Base-by-base conservation (phyloP, 2,113 vertebrate species). In the Gobiocypris rarus region DNA sequence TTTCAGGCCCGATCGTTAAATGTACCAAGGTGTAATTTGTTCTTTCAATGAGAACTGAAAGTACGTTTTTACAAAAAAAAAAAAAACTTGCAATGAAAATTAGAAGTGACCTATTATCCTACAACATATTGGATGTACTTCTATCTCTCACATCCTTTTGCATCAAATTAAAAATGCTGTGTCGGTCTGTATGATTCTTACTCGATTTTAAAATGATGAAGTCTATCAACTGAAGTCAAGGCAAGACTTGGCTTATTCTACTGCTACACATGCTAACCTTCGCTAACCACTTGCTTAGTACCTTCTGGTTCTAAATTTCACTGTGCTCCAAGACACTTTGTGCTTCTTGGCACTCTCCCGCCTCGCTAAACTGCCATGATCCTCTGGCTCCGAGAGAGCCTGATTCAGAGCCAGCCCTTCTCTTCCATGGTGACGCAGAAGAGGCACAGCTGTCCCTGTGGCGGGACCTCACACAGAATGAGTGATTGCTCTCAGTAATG, bases 391-490 rank as follows among this genome's bases (percentile, higher is more conserved):
- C 1, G 4, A 28, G 38, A 45, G 76, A 79, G 56, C 76, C 54
- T 78, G 54, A 61, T 73, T 74, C 1, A 43, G 61, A 84, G 59
- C 59, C 54, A 75, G 59, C 19, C 56, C 50, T 78, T 50, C 15
- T 67, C 63, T 41, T 61, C 59, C 75, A 58, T 59, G 41, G 48
- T 45, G 74, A 77, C 24, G 48, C 22, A 83, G 34, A 71, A 79
- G 82, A 71, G n/a, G 70, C 43, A 38, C 15, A 14, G 26, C 34
- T 31, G 48, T 67, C 59, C 61, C 52, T 76, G 43, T 19, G 17
- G 31, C 22, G 56, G n/a, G 28, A 77, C 83, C 74, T 58, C 48
- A 77, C 73, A 75, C 73, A 77, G 45, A 48, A 65, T 26, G n/a
- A 52, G 65, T 70, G 50, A 79, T 76, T 74, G 67, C 19, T 75